phyloP scores from a whole-genome alignment of 1,140 invertebrate genomes.

The Leptopilina boulardi region DNA sequence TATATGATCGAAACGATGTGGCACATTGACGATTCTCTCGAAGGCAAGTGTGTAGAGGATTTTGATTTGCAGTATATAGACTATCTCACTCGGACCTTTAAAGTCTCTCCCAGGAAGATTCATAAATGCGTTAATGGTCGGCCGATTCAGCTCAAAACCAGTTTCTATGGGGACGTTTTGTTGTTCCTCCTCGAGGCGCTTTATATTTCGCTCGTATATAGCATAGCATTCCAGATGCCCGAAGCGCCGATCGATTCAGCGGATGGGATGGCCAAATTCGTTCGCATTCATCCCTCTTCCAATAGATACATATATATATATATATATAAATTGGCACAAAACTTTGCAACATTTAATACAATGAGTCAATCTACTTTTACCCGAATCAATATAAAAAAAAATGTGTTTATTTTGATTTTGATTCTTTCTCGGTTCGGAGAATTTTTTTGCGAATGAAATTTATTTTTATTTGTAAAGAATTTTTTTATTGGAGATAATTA shows the following conservation, averaged over 20 bases:
- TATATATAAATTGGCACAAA: background rate
- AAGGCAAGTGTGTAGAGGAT: background rate
- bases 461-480: too few relatives aligned
- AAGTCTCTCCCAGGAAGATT: constrained; percentile 31
- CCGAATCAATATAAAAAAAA: background rate
- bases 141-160: constrained; percentile 20
- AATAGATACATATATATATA: too few relatives aligned
- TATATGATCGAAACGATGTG: constrained; percentile 7
- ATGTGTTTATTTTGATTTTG: background rate
- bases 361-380: background rate
- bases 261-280: constrained; percentile 23
- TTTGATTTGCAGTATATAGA: background rate
- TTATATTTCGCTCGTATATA: constrained; percentile 32
- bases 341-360: constrained; percentile 15
- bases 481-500: too few relatives aligned
- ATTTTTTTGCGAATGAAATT: too few relatives aligned
- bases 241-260: constrained; percentile 29
- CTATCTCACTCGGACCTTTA: constrained; percentile 14
- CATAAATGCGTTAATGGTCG: constrained; percentile 32
- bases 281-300: constrained; percentile 24
- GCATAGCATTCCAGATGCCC: constrained; percentile 28
- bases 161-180: constrained; percentile 33
- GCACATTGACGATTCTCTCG: background rate
- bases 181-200: constrained; percentile 29
- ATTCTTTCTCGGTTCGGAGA: too few relatives aligned